Conservation (phyloP, 2,888 invertebrate genomes). For the Sclerodermus sp. region DNA sequence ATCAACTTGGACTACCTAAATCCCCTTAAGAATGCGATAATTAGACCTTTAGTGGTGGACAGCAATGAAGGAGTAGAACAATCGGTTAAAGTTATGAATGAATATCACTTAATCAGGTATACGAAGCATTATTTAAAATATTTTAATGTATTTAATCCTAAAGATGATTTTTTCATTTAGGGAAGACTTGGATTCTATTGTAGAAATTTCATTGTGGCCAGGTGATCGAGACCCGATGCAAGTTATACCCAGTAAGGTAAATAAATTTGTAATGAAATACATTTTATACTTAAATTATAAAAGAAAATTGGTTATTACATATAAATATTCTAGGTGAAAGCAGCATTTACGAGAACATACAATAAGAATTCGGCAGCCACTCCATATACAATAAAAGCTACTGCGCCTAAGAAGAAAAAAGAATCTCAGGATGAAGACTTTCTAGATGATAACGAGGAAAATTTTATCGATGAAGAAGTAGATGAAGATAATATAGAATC, state of each 20-base stretch:
- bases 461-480: conserved; percentile 53
- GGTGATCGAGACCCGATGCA: conserved; percentile 75
- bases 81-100: conserved; percentile 74
- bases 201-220: conserved; percentile 86
- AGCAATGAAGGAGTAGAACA: conserved; percentile 73
- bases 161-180: conserved; percentile 46
- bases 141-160: not conserved
- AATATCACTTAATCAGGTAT: conserved; percentile 70
- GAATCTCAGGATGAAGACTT: conserved; percentile 56
- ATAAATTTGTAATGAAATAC: not conserved
- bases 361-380: conserved; percentile 81
- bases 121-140: conserved; percentile 6
- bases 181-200: conserved; percentile 88
- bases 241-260: conserved; percentile 67
- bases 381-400: conserved; percentile 72
- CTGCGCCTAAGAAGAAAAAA: conserved; percentile 65
- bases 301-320: not conserved
- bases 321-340: conserved; percentile 71
- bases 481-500: conserved; percentile 64
- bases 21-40: conserved; percentile 73
- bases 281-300: not conserved
- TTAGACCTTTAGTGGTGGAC: conserved; percentile 72
- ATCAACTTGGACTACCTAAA: conserved; percentile 88
- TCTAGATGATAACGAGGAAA: conserved; percentile 55
- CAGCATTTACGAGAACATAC: conserved; percentile 89